phyloP scores from a whole-genome alignment of 2,797 vertebrate genomes.

The Tachyglossus aculeatus region DNA sequence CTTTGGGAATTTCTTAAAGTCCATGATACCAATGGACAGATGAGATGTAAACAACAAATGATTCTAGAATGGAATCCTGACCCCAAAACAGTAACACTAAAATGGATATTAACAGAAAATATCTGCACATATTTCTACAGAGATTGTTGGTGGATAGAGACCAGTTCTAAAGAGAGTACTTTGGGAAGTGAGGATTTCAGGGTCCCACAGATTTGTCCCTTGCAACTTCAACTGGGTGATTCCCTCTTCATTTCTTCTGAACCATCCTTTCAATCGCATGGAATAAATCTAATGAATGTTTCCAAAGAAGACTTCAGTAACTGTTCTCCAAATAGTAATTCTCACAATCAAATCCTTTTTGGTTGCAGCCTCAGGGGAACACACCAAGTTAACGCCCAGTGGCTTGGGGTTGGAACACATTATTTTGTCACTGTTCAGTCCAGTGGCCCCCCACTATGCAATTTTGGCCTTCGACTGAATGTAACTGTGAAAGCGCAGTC shows the following conservation, averaged over 20 bases:
- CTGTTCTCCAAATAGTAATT: conserved; percentile 63
- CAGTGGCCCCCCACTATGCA: conserved; percentile 71
- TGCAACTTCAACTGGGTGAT: conserved; percentile 84
- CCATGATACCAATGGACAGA: conserved; percentile 56
- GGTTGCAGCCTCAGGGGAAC: conserved; percentile 67
- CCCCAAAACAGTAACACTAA: conserved; percentile 66
- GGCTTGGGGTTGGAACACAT: conserved; percentile 79
- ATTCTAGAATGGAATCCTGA: conserved; percentile 73
- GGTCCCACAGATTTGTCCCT: conserved; percentile 82
- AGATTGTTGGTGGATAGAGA: conserved; percentile 75
- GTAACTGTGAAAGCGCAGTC: conserved; percentile 79
- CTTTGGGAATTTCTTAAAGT: conserved; percentile 32
- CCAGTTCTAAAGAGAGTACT: conserved; percentile 11
- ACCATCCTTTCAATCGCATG: conserved; percentile 72
- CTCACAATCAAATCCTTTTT: conserved; percentile 74
- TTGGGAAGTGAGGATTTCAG: conserved; percentile 35
- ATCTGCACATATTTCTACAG: conserved; percentile 67
- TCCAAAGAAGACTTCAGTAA: conserved; percentile 79
- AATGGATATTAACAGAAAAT: conserved; percentile 80
- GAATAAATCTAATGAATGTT: conserved; percentile 80
- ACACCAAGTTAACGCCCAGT: conserved; percentile 72
- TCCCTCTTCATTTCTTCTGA: conserved; percentile 76
- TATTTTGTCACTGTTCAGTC: conserved; percentile 79
- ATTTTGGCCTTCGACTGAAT: conserved; percentile 79
- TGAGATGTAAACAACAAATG: conserved; percentile 65